Conservation (phyloP, 2,113 vertebrate genomes). For the Myotis brandtii region DNA sequence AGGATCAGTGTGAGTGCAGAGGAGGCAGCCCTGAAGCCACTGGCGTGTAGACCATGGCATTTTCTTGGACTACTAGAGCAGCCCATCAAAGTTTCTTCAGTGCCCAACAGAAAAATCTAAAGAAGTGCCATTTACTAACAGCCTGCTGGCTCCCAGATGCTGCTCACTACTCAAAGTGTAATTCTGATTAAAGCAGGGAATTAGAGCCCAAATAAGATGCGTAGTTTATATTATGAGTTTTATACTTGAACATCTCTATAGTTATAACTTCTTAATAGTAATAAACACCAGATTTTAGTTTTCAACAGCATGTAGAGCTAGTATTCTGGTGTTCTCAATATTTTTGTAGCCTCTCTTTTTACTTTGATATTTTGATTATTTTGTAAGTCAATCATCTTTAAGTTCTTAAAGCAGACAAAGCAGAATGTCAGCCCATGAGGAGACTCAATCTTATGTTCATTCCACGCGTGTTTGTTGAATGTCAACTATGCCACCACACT, state of each 20-base stretch:
- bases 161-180: conserved; percentile 38
- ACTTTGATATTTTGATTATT: conserved; percentile 45
- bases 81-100: not conserved
- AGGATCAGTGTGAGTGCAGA: not conserved
- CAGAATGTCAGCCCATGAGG: not conserved
- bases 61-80: not conserved
- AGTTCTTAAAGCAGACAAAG: conserved; percentile 4
- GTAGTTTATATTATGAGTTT: conserved; percentile 5
- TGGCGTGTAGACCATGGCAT: not conserved
- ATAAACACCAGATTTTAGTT: conserved; percentile 63
- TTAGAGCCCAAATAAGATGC: conserved; percentile 10
- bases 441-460: not conserved
- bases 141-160: conserved; percentile 52
- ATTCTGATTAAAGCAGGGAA: conserved; percentile 55
- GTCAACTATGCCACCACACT: not conserved
- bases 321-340: conserved; percentile 54
- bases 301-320: conserved; percentile 59
- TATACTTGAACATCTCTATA: conserved; percentile 19
- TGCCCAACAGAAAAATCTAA: not conserved
- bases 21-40: not conserved
- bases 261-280: conserved; percentile 35
- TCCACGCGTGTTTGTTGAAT: not conserved
- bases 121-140: not conserved
- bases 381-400: conserved; percentile 32
- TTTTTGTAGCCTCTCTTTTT: conserved; percentile 53